Percentiles rank a stretch among this genome's conserved stretches.
Evolutionary conservation across 2,888 invertebrate species (phyloP).

Genomic region (Acleris sparsana): DNA sequence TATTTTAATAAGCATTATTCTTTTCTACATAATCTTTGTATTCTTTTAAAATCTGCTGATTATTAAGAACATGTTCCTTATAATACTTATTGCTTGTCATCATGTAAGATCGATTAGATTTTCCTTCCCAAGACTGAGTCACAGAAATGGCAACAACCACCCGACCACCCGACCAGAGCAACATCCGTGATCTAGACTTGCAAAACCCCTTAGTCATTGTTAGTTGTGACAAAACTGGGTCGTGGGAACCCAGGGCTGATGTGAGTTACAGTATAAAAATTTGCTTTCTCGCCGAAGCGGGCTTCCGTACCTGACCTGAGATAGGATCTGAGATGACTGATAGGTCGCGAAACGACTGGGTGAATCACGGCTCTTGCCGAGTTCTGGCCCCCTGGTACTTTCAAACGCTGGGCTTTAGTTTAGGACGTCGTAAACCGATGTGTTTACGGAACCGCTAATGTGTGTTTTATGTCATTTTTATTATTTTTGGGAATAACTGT

Average conservation of each 20-base stretch:
- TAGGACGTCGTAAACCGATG: constrained; percentile 38
- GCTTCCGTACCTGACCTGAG: constrained; percentile 69
- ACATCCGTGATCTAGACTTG: constrained; percentile 37
- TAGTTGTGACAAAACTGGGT: constrained; percentile 51
- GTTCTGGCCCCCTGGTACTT: constrained; percentile 36
- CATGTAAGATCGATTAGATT: neutral
- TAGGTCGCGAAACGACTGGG: constrained; percentile 63
- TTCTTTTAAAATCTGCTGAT: too few species aligned
- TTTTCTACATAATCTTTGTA: too few species aligned
- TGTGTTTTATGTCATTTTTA: constrained; percentile 21
- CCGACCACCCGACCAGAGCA: constrained; percentile 14
- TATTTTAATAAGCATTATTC: too few species aligned
- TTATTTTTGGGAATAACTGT: constrained; percentile 24
- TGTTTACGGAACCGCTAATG: constrained; percentile 12
- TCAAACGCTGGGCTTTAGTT: constrained; percentile 18
- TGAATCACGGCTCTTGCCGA: constrained; percentile 55
- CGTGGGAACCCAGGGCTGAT: constrained; percentile 64
- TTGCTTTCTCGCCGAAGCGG: constrained; percentile 69
- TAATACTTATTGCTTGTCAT: too few species aligned
- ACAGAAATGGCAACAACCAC: constrained; percentile 2
- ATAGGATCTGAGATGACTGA: constrained; percentile 73
- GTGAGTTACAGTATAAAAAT: constrained; percentile 72
- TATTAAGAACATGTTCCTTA: too few species aligned
- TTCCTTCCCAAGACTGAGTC: neutral
- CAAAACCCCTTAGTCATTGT: constrained; percentile 44